A percentile compares a stretch with the other conserved stretches of the same genome.
Evolutionary conservation across 2,113 vertebrate species (phyloP).

Genomic region (Crypturellus undulatus): DNA sequence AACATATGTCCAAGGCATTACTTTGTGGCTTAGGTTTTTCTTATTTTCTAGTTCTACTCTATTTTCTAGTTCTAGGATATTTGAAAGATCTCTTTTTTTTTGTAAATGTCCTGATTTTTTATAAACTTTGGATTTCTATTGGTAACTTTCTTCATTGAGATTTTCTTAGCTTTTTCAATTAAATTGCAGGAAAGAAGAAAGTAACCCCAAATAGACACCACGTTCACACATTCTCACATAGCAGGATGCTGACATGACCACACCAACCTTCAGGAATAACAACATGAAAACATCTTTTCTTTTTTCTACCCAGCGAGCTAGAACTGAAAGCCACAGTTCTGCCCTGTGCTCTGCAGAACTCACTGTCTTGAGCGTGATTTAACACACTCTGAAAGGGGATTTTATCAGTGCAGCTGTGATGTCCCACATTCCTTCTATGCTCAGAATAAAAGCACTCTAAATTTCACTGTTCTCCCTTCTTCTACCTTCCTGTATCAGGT

Average conservation of each 20-base stretch:
- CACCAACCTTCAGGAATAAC: not conserved
- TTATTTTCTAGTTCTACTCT: not conserved
- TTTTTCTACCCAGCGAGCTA: not conserved
- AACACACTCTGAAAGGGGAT: not conserved
- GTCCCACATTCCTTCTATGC: not conserved
- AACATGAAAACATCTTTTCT: not conserved
- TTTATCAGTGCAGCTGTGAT: not conserved
- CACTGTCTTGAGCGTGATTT: not conserved
- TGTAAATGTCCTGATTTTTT: not conserved
- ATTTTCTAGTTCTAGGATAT: no score
- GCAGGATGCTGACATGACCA: not conserved
- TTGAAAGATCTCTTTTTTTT: no score
- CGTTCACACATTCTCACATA: not conserved
- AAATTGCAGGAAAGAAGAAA: not conserved
- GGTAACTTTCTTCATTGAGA: not conserved
- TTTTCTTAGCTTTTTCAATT: not conserved
- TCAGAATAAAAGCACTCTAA: not conserved
- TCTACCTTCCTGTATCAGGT: not conserved
- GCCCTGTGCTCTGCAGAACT: not conserved
- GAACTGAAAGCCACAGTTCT: not conserved
- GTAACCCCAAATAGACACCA: not conserved
- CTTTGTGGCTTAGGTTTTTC: not conserved
- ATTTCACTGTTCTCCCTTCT: not conserved
- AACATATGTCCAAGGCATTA: not conserved
- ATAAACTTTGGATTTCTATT: not conserved